A percentile compares a stretch with the other conserved stretches of the same genome.
Conservation (phyloP, 2,888 invertebrate species). For the Pristionchus maxplancki region DNA sequence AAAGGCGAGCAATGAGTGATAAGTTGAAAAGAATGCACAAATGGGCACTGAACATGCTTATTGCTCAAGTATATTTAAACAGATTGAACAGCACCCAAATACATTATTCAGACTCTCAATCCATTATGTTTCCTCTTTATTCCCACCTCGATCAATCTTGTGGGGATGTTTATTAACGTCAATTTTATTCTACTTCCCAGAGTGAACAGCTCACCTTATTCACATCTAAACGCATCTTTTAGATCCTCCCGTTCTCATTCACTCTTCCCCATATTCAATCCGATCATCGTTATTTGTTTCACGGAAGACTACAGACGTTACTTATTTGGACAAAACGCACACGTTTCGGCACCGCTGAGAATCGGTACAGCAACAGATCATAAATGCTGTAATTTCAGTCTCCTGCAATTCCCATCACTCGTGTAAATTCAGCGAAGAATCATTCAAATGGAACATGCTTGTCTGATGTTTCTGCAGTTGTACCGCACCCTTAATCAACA, state of each 20-base stretch:
- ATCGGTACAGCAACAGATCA: no score
- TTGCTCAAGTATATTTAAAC: no score
- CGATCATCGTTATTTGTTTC: constrained; percentile 6
- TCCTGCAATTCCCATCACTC: not conserved
- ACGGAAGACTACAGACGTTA: not conserved
- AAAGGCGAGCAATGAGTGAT: not conserved
- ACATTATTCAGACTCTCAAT: not conserved
- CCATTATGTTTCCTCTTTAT: not conserved
- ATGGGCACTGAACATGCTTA: not conserved
- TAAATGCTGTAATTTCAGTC: not conserved
- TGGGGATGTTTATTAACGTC: not conserved
- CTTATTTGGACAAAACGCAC: not conserved
- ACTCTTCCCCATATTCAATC: constrained; percentile 16
- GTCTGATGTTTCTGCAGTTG: not conserved
- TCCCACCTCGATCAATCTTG: not conserved
- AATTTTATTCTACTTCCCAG: not conserved
- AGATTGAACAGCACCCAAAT: not conserved
- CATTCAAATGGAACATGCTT: not conserved
- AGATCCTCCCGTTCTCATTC: not conserved
- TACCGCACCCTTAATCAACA: no score
- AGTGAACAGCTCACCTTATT: not conserved
- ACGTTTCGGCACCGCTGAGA: not conserved
- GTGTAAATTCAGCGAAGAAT: not conserved
- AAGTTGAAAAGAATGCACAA: constrained; percentile 21
- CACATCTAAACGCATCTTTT: not conserved